A percentile compares a stretch with the other conserved stretches of the same genome.
phyloP scores from a whole-genome alignment of 1,140 invertebrate genomes.

The Dryas iulia region DNA sequence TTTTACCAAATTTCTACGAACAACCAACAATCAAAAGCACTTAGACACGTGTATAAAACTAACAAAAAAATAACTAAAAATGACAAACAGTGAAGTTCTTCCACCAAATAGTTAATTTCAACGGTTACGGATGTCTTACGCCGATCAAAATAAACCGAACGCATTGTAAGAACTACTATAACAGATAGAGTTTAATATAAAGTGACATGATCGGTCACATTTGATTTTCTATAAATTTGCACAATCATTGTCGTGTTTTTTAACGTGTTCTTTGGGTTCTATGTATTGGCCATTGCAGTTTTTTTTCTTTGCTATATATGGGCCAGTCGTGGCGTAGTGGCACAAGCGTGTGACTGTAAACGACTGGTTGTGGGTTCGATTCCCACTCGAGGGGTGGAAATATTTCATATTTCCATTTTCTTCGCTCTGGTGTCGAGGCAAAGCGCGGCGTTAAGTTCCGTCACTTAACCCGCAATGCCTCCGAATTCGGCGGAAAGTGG shows the following conservation, averaged over 20 bases:
- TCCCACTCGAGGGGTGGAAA: no score
- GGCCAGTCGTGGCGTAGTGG: no score
- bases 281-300: no score
- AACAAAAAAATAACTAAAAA: background rate
- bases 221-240: constrained; percentile 4
- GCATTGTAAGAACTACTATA: background rate
- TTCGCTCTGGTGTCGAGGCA: no score
- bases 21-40: background rate
- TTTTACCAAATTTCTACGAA: background rate
- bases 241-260: background rate
- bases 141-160: constrained; percentile 11
- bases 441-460: no score
- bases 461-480: no score
- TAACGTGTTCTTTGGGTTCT: background rate
- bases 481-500: no score
- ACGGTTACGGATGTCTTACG: constrained; percentile 18
- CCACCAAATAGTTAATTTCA: background rate
- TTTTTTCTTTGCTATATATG: no score
- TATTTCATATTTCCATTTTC: no score
- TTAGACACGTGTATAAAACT: background rate
- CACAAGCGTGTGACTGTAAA: no score
- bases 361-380: no score
- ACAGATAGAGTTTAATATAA: constrained; percentile 3
- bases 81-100: background rate
- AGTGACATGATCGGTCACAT: constrained; percentile 6